Percentiles rank a stretch among this genome's conserved stretches.
These are phyloP conservation scores for Daubentonia madagascariensis DNA, from an alignment of 2,113 vertebrate species.

Conservation along the genomic window DNA sequence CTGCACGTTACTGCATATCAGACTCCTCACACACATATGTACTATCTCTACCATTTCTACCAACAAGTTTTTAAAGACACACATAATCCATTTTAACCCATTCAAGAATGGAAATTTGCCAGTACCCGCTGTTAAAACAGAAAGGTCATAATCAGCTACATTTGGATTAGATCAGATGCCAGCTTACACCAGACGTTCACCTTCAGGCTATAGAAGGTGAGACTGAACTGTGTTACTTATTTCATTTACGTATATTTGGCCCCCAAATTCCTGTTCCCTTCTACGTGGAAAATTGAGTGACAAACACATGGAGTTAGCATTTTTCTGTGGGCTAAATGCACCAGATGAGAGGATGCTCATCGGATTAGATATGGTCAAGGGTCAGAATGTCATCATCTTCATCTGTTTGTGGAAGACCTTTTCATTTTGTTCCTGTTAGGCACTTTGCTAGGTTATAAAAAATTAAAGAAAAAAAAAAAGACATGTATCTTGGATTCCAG, in stretches of 20 bases:
- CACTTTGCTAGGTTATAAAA: neutral
- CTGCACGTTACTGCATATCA: neutral
- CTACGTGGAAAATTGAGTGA: neutral
- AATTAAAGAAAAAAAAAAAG: neutral
- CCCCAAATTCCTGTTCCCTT: neutral
- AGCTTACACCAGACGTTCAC: neutral
- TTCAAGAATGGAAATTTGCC: neutral
- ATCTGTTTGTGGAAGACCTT: neutral
- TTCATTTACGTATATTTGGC: neutral
- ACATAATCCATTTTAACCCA: neutral
- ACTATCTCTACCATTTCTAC: neutral
- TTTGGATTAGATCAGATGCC: slow-evolving; percentile 40
- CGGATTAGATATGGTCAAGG: neutral
- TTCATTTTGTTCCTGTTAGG: slow-evolving; percentile 4
- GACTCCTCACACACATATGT: neutral
- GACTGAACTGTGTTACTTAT: neutral
- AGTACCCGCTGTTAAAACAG: neutral
- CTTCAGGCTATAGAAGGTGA: neutral
- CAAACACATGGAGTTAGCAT: neutral
- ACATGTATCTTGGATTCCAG: neutral
- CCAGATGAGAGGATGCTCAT: neutral
- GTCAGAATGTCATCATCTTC: neutral
- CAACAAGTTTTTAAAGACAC: neutral
- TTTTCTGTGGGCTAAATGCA: neutral
- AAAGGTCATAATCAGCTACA: slow-evolving; percentile 19